phyloP scores from a whole-genome alignment of 2,113 vertebrate genomes.

The Panurus biarmicus region DNA sequence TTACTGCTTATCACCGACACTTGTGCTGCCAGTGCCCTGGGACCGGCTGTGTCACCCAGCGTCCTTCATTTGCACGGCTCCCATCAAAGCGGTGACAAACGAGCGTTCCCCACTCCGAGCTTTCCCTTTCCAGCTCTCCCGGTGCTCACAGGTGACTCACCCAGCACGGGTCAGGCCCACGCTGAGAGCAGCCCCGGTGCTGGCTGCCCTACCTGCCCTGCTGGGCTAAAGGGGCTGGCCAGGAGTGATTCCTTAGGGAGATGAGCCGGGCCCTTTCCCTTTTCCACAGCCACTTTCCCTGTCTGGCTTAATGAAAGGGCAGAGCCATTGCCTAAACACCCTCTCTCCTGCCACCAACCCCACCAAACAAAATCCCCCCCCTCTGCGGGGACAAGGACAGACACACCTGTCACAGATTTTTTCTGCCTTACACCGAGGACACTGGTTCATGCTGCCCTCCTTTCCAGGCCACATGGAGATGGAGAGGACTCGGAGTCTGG shows the following conservation, averaged over 20 bases:
- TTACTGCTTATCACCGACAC: neutral
- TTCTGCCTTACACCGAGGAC: rapidly evolving
- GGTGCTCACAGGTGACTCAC: neutral
- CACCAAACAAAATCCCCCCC: neutral
- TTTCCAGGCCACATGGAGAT: neutral
- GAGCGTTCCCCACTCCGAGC: neutral
- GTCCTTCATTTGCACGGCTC: neutral
- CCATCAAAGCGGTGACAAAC: neutral
- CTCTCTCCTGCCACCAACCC: neutral
- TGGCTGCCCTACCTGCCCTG: neutral
- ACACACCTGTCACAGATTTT: neutral
- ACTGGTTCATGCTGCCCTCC: neutral
- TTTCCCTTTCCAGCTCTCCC: neutral
- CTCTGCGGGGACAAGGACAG: neutral
- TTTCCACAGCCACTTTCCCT: neutral
- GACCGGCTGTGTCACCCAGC: neutral
- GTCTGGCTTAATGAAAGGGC: neutral
- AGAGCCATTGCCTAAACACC: neutral
- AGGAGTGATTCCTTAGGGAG: neutral
- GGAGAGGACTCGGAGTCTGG: neutral
- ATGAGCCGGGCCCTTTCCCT: neutral
- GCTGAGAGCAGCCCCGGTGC: neutral
- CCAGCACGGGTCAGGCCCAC: neutral
- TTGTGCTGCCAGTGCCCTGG: neutral
- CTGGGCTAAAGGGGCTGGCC: neutral